Base-by-base conservation (phyloP, 1,140 invertebrate genomes). In the Drosophila repletoides region DNA sequence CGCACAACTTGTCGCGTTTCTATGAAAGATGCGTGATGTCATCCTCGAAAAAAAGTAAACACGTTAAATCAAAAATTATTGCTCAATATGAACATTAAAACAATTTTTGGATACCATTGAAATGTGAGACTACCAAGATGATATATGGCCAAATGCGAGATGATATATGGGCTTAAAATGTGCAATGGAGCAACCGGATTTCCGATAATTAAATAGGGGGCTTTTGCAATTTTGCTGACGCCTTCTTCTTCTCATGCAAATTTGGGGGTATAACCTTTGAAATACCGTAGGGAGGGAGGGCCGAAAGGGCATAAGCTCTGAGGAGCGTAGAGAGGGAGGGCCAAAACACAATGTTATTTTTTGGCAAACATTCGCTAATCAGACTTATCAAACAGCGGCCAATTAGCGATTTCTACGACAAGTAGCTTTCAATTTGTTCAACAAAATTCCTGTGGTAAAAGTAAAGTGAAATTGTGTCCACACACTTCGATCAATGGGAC, bases 131-230 rank as follows among this genome's bases (percentile, higher is more conserved):
- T 21, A 28, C 29, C 34, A 19, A 36, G 26, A 48, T 65, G 61
- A 61, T 77, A 53, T 65, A 70, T 66, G 22, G 14, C 3, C 10
- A 2, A 19, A 22, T 41, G 15, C 10, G 19, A 9, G 2, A 34
- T 40, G 21, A 26, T 15, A 46, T 38, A 12, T 34, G 19, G n/a
- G n/a, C n/a, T n/a, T n/a, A n/a, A n/a, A n/a, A n/a, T 45, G 14
- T 41, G 40, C 15, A 29, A 24, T 55, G 15, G 10, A n/a, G n/a
- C n/a, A 83, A 77, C 73, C 79, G 77, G 77, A 83, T 84, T 74
- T 83, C 77, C 77, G 67, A 83, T 66, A 70, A 76, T 83, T 83
- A 80, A 66, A n/a, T n/a, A n/a, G n/a, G n/a, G 65, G 67, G 28
- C 40, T 58, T 61, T 43, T 41, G 75, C 64, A 41, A 48, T 56